Evolutionary conservation across 2,113 vertebrate species (phyloP).

Genomic region (Halichoeres trimaculatus): DNA sequence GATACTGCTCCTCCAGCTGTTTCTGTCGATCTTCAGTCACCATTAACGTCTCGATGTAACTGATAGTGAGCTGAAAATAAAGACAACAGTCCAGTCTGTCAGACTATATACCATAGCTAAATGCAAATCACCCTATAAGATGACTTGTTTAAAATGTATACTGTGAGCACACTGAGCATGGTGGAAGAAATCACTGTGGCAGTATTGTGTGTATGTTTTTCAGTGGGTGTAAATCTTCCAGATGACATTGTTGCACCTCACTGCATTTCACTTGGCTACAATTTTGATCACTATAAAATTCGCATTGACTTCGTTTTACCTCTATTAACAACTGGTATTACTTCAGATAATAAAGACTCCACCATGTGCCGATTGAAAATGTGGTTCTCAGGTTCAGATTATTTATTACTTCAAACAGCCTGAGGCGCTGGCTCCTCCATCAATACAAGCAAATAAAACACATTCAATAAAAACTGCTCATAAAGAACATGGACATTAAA

Average conservation of each 20-base stretch:
- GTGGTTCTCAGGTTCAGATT: constrained; percentile 2
- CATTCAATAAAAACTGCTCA: constrained; percentile 28
- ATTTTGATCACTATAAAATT: constrained; percentile 1
- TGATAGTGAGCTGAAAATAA: constrained; percentile 69
- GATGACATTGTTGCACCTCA: constrained; percentile 67
- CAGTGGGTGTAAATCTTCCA: constrained; percentile 42
- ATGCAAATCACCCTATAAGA: background rate
- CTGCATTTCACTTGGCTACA: constrained; percentile 49
- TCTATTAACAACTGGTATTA: constrained; percentile 26
- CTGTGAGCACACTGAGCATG: background rate
- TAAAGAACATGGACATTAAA: constrained; percentile 20
- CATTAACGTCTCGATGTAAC: constrained; percentile 70
- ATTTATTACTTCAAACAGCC: constrained; percentile 2
- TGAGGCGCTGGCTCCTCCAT: background rate
- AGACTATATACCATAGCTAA: background rate
- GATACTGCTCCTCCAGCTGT: constrained; percentile 75
- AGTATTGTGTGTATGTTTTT: constrained; percentile 15
- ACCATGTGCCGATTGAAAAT: constrained; percentile 8
- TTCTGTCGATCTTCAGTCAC: constrained; percentile 61
- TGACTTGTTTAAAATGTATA: background rate
- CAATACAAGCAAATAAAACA: constrained; percentile 22
- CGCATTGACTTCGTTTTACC: background rate
- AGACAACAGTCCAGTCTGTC: background rate
- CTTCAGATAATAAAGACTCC: background rate
- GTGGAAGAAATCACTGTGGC: background rate